Conservation (phyloP, 2,797 vertebrate species). For the Alouatta caraya region DNA sequence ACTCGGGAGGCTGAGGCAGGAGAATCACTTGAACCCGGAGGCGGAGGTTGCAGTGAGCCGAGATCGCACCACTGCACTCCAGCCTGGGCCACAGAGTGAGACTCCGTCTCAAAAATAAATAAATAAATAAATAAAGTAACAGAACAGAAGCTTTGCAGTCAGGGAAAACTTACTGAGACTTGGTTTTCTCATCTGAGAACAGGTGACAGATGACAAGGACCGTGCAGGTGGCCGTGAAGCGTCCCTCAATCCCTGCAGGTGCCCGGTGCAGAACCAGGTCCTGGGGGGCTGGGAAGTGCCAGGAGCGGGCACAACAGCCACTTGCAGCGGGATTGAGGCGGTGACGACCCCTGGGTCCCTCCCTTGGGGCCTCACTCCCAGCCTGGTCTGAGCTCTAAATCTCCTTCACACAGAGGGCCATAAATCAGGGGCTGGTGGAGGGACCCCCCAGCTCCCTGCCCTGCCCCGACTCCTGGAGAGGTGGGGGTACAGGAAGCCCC, state of each 20-base stretch:
- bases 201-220: neutral
- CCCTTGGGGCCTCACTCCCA: slow-evolving; percentile 78
- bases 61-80: neutral
- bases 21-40: neutral
- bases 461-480: slow-evolving; percentile 7
- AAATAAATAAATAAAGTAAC: neutral
- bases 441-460: slow-evolving; percentile 55
- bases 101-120: neutral
- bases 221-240: neutral
- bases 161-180: neutral
- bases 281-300: neutral
- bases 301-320: rapidly evolving
- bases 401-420: slow-evolving; percentile 73
- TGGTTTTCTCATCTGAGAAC: neutral
- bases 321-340: slow-evolving; percentile 38
- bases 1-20: neutral
- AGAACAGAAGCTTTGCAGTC: neutral
- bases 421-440: slow-evolving; percentile 83
- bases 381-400: slow-evolving; percentile 84
- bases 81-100: neutral
- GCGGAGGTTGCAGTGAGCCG: neutral
- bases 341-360: slow-evolving; percentile 90
- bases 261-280: neutral
- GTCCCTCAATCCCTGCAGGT: too few relatives aligned
- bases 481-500: slow-evolving; percentile 72